Percentiles rank a stretch among this genome's conserved stretches.
Conservation (phyloP, 23 tunicate genomes). For the Diplosoma virens region DNA sequence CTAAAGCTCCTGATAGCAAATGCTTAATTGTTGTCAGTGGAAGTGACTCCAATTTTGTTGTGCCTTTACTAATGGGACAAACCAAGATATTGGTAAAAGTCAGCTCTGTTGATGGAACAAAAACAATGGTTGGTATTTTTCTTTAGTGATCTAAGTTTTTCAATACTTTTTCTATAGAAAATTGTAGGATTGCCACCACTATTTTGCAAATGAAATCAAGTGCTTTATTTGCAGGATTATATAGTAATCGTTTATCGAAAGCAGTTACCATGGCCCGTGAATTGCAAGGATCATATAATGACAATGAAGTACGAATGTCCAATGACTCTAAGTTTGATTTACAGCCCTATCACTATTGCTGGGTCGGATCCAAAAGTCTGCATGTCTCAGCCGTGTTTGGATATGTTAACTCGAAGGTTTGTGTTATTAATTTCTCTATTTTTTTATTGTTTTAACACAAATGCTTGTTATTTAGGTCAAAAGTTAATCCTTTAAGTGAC, state of each 20-base stretch:
- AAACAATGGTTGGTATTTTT: conserved; percentile 43
- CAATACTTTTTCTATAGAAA: no score
- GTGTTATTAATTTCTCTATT: neutral
- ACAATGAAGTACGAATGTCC: conserved; percentile 80
- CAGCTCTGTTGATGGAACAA: conserved; percentile 80
- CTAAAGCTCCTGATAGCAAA: conserved; percentile 78
- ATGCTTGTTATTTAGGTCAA: conserved; percentile 48
- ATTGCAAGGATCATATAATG: conserved; percentile 25
- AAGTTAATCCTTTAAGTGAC: conserved; percentile 79
- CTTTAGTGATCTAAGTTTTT: no score
- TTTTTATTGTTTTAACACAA: no score
- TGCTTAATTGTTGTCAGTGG: conserved; percentile 62
- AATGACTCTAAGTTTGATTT: conserved; percentile 79
- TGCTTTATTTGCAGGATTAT: conserved; percentile 52
- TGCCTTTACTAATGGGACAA: conserved; percentile 70
- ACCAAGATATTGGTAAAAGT: conserved; percentile 53
- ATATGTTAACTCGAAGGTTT: conserved; percentile 88
- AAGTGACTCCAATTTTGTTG: conserved; percentile 1
- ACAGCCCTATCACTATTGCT: conserved; percentile 53
- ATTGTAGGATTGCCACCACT: no score
- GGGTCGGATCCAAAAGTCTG: conserved; percentile 65
- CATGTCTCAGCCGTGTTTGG: conserved; percentile 86
- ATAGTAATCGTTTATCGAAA: conserved; percentile 53
- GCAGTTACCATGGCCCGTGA: conserved; percentile 84
- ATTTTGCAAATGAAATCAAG: no score